Percentiles rank a stretch among this genome's conserved stretches.
phyloP scores from a whole-genome alignment of 2,888 invertebrate species.

The Cremastobaeus sp. region DNA sequence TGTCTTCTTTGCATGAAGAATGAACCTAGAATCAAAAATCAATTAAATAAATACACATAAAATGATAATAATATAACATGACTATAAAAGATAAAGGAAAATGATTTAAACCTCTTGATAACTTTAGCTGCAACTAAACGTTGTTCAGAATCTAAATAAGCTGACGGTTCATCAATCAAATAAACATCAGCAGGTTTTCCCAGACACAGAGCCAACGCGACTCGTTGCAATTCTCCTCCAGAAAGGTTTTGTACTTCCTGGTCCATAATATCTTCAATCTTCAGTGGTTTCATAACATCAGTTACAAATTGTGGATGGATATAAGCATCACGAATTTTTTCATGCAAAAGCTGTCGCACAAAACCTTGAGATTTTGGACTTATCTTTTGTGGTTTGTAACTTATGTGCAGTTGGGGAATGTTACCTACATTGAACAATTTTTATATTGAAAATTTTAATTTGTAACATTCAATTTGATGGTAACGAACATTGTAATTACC shows the following conservation, averaged over 20 bases:
- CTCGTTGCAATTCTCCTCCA: conserved; percentile 99
- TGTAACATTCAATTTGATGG: conserved; percentile 42
- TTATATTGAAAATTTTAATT: conserved; percentile 13
- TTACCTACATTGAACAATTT: conserved; percentile 79
- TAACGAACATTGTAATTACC: no score
- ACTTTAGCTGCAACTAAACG: conserved; percentile 99
- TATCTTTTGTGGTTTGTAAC: conserved; percentile 99
- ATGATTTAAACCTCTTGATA: conserved; percentile 88
- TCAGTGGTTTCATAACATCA: conserved; percentile 98
- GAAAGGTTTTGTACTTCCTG: conserved; percentile 99
- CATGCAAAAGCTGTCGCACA: conserved; percentile 94
- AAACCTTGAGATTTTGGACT: conserved; percentile 97
- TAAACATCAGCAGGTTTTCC: conserved; percentile 99
- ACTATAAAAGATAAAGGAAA: background rate
- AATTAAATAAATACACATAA: conserved; percentile 1
- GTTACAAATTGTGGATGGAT: conserved; percentile 98
- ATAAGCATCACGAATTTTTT: conserved; percentile 98
- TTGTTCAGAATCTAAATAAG: conserved; percentile 99
- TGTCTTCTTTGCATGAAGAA: conserved; percentile 99
- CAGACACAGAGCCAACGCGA: conserved; percentile 96
- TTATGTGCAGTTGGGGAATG: conserved; percentile 95
- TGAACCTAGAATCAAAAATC: conserved; percentile 83
- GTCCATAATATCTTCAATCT: conserved; percentile 97
- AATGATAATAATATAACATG: background rate
- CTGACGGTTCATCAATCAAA: conserved; percentile 98